Evolutionary conservation across 2,113 vertebrate species (phyloP).

Genomic region (Campylomormyrus numenius): DNA sequence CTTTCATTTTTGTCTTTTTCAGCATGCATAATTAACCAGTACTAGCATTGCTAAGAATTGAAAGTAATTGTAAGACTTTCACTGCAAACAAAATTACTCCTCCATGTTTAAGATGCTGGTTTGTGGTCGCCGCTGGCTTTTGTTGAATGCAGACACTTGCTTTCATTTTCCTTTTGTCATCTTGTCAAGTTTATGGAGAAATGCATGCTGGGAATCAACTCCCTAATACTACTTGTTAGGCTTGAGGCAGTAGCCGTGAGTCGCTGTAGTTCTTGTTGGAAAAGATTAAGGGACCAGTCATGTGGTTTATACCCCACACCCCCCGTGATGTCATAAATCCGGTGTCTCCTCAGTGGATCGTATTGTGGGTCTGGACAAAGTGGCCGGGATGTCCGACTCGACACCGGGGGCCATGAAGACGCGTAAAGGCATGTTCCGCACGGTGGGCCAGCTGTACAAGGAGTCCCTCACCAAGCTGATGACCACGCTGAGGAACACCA

Average conservation of each 20-base stretch:
- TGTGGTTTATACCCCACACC: too few relatives aligned
- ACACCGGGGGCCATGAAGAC: constrained; percentile 91
- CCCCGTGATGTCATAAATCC: background rate
- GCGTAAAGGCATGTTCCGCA: constrained; percentile 96
- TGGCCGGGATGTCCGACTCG: constrained; percentile 87
- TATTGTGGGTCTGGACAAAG: constrained; percentile 94
- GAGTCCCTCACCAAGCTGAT: constrained; percentile 96
- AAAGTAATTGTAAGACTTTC: background rate
- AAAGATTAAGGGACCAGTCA: background rate
- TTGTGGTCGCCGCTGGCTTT: background rate
- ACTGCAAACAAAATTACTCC: background rate
- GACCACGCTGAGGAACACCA: constrained; percentile 93
- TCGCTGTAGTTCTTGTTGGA: background rate
- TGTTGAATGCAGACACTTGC: background rate
- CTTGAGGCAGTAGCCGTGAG: background rate
- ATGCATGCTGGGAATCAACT: background rate
- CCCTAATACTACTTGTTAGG: background rate
- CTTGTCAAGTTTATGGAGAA: background rate
- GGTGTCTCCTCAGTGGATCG: constrained; percentile 76
- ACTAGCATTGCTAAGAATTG: background rate
- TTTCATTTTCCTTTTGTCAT: background rate
- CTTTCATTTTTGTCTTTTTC: background rate
- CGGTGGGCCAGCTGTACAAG: constrained; percentile 95
- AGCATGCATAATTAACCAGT: background rate
- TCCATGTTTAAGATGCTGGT: background rate